Evolutionary conservation across 2,113 vertebrate genomes (phyloP), one percentile per base, ranked within the genome.

Genomic region (Globicephala melas): DNA sequence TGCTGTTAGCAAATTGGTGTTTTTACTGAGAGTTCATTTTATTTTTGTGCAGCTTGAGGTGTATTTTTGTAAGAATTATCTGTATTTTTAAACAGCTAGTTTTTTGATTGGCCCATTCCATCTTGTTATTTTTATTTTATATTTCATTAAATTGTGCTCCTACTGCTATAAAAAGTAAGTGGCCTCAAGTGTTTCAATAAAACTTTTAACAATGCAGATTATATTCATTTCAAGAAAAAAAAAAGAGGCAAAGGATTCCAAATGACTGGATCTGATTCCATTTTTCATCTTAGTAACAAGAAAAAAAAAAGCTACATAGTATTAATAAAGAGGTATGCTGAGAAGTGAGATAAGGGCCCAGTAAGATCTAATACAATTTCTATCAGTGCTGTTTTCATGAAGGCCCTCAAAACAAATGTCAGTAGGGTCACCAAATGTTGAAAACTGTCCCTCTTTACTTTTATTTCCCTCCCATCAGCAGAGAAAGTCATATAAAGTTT

Each of bases 141-240:
- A 62, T 94, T 96, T 92, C 15, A 81, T 44, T 94, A 70, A 88
- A 36, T 28, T 55, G 5, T 62, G 26, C 14, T 94, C 17, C 58
- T 71, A 17, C 11, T 0, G 28, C 18, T 93, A 20, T 33, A 71
- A 41, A 77, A 91, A 94, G 73, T 79, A 82, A 87, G 53, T n/a
- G 23, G 0, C 18, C 38, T 38, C 5, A 74, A 92, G 25, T 87
- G 7, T 94, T 88, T 87, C 31, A 80, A 50, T n/a, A 83, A 95
- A 95, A 76, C 0, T 12, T 86, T 80, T 80, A 91, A 82, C 58
- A 89, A 84, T 15, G 53, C 17, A 89, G n/a, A 85, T 65, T 50
- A 77, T 58, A 50, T 73, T 95, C 28, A 60, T 67, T 93, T 80
- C 31, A 74, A 96, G 95, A 88, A 62, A 67, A 93, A 93, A 41